Evolutionary conservation across 2,888 invertebrate genomes (phyloP).

Genomic region (Arctia plantaginis): DNA sequence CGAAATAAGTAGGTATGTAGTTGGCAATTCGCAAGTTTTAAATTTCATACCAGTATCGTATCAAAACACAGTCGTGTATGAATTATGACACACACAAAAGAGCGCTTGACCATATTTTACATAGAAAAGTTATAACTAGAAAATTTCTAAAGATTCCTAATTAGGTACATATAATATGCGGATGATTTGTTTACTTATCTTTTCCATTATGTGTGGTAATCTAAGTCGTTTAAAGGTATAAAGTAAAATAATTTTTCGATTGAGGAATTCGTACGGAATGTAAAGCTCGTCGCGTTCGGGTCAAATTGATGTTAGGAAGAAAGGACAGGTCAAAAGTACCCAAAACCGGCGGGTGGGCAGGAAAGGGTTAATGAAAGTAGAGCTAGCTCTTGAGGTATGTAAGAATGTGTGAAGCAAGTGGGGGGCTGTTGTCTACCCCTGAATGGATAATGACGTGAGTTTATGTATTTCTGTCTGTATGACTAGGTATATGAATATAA

Average conservation of each 20-base stretch:
- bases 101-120: background rate
- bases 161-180: background rate
- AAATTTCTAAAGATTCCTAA: too few relatives aligned
- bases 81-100: background rate
- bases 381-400: too few relatives aligned
- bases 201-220: too few relatives aligned
- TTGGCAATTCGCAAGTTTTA: background rate
- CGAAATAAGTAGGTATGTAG: background rate
- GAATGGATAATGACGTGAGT: background rate
- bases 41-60: background rate
- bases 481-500: background rate
- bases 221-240: too few relatives aligned
- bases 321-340: too few relatives aligned
- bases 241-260: too few relatives aligned
- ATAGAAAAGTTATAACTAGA: background rate
- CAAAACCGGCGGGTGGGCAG: too few relatives aligned
- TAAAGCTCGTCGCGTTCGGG: too few relatives aligned
- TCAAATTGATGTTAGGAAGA: too few relatives aligned
- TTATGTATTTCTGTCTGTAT: background rate
- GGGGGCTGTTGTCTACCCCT: background rate
- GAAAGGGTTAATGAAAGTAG: too few relatives aligned
- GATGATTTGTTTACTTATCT: background rate
- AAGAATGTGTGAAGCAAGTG: background rate
- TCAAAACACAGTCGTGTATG: background rate
- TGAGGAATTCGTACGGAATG: too few relatives aligned